A percentile compares a stretch with the other conserved stretches of the same genome.
Conservation (phyloP, 1,140 invertebrate species). For the Diprion similis region DNA sequence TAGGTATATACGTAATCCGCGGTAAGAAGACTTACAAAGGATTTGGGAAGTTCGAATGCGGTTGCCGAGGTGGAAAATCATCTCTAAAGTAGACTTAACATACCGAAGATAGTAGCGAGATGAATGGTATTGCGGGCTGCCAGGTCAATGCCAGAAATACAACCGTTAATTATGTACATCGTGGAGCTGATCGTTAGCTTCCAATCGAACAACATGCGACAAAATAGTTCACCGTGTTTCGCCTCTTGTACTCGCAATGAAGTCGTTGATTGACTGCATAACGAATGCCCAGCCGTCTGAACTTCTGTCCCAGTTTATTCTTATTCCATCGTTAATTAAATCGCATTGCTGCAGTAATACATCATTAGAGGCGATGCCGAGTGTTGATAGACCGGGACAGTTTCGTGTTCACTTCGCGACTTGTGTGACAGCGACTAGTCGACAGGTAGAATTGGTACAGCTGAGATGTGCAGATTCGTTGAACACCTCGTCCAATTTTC, state of each 20-base stretch:
- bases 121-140: background rate
- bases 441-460: slow-evolving; percentile 3
- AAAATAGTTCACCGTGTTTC: background rate
- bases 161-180: background rate
- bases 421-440: background rate
- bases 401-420: background rate
- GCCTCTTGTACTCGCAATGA: background rate
- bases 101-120: background rate
- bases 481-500: background rate
- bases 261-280: background rate
- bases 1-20: background rate
- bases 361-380: background rate
- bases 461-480: background rate
- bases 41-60: background rate
- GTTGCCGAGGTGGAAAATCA: background rate
- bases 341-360: background rate
- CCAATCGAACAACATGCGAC: background rate
- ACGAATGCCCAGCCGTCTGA: background rate
- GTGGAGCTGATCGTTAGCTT: too few relatives aligned
- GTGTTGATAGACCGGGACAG: background rate
- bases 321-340: background rate
- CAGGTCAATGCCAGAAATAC: too few relatives aligned
- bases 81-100: background rate
- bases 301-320: background rate
- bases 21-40: slow-evolving; percentile 5